A percentile compares a stretch with the other conserved stretches of the same genome.
Evolutionary conservation across 2,797 vertebrate species (phyloP).

Genomic region (Galago senegalensis): DNA sequence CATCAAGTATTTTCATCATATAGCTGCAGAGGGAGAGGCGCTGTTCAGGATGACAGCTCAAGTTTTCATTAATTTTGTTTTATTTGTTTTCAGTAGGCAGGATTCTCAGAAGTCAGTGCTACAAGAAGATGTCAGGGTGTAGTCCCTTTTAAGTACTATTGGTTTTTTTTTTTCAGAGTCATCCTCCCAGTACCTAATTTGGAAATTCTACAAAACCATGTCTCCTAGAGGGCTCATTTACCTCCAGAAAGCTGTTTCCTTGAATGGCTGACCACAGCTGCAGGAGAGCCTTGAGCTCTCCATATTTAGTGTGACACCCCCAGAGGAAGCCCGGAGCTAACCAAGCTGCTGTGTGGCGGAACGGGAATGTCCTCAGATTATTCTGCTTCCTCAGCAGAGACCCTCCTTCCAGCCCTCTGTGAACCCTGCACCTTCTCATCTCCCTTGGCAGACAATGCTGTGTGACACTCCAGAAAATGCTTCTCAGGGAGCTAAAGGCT

Average conservation of each 20-base stretch:
- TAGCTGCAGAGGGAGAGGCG: neutral
- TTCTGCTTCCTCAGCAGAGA: neutral
- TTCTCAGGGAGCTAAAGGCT: neutral
- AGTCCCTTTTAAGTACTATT: neutral
- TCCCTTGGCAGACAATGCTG: neutral
- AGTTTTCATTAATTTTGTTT: conserved; percentile 31
- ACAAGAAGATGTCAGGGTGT: neutral
- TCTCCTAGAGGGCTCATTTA: neutral
- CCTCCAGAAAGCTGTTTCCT: neutral
- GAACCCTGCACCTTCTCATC: neutral
- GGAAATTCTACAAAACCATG: neutral
- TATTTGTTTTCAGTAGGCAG: conserved; percentile 1
- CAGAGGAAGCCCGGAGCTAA: neutral
- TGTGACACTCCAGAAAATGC: conserved; percentile 11
- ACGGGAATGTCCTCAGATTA: neutral
- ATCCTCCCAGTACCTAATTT: neutral
- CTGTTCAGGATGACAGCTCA: neutral
- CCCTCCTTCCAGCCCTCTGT: neutral
- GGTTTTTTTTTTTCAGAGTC: neutral
- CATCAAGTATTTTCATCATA: neutral
- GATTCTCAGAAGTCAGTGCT: conserved; percentile 20
- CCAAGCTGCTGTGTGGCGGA: neutral
- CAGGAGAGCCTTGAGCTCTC: neutral
- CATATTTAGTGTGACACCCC: neutral
- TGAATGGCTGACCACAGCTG: conserved; percentile 6